phyloP scores from a whole-genome alignment of 2,888 invertebrate species.

The Nephrotoma flavescens region DNA sequence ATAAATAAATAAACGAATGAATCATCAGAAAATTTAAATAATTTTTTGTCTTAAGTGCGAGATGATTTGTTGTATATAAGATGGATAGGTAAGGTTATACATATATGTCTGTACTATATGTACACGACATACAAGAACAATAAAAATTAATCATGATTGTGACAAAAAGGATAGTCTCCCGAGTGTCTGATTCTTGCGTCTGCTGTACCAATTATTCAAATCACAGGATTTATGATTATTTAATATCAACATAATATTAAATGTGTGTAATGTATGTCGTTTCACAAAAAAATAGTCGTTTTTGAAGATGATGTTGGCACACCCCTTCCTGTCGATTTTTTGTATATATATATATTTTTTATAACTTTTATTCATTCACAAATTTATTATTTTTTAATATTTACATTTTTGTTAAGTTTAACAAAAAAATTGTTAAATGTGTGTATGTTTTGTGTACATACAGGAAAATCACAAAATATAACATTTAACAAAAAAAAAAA shows the following conservation, averaged over 20 bases:
- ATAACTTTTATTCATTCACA: neutral
- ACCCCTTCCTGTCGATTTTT: slow-evolving; percentile 2
- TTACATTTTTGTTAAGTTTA: neutral
- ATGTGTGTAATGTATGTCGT: neutral
- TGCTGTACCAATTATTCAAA: slow-evolving; percentile 1
- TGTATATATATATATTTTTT: neutral
- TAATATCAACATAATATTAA: neutral
- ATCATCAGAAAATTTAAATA: neutral
- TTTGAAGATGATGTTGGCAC: neutral
- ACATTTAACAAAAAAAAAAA: neutral
- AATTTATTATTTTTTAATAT: neutral
- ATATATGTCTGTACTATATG: neutral
- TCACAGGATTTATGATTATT: neutral
- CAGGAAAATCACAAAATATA: neutral
- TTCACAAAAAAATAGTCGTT: neutral
- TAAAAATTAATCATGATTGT: neutral
- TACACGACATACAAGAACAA: neutral
- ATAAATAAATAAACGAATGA: neutral
- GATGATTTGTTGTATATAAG: neutral
- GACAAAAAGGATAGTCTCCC: slow-evolving; percentile 1
- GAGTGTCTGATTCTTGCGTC: neutral
- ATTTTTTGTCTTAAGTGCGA: neutral
- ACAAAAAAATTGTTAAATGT: neutral
- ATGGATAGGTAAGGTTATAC: neutral
- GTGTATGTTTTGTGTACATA: neutral